These are phyloP conservation scores for Pseudoatta argentina DNA, from an alignment of 1,140 invertebrate genomes.

Conservation along the genomic window DNA sequence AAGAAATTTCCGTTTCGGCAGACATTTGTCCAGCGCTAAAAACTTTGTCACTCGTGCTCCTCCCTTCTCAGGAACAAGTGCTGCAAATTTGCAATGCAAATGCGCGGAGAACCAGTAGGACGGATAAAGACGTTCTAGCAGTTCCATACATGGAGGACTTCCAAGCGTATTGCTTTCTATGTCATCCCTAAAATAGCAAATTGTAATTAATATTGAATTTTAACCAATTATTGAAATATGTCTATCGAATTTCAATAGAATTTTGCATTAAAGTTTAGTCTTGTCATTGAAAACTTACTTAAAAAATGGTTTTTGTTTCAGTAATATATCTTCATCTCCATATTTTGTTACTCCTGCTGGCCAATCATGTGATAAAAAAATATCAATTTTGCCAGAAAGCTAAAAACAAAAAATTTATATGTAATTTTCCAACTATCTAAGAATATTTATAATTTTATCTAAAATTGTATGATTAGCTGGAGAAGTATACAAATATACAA, in stretches of 20 bases:
- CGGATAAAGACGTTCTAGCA: constrained; percentile 93
- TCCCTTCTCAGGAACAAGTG: constrained; percentile 89
- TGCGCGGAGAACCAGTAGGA: constrained; percentile 99
- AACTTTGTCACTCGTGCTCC: constrained; percentile 92
- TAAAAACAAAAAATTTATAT: constrained; percentile 78
- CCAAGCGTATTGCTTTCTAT: constrained; percentile 94
- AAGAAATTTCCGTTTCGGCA: constrained; percentile 95
- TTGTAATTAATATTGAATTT: neutral
- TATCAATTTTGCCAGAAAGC: constrained; percentile 92
- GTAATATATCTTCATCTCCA: constrained; percentile 92
- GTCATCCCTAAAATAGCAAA: constrained; percentile 88
- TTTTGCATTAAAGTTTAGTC: neutral
- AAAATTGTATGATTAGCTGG: neutral
- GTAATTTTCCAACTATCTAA: neutral
- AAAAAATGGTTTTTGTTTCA: constrained; percentile 95
- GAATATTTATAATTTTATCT: neutral
- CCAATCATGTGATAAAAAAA: constrained; percentile 99
- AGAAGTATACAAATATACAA: neutral
- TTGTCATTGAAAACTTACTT: constrained; percentile 85
- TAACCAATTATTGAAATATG: neutral
- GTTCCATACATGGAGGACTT: constrained; percentile 93
- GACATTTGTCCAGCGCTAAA: constrained; percentile 98
- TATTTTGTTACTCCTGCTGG: constrained; percentile 95
- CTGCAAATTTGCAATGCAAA: constrained; percentile 98
- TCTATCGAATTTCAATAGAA: constrained; percentile 21